Conservation (phyloP, 2,888 invertebrate species). For the Drosophila atroscutellata region DNA sequence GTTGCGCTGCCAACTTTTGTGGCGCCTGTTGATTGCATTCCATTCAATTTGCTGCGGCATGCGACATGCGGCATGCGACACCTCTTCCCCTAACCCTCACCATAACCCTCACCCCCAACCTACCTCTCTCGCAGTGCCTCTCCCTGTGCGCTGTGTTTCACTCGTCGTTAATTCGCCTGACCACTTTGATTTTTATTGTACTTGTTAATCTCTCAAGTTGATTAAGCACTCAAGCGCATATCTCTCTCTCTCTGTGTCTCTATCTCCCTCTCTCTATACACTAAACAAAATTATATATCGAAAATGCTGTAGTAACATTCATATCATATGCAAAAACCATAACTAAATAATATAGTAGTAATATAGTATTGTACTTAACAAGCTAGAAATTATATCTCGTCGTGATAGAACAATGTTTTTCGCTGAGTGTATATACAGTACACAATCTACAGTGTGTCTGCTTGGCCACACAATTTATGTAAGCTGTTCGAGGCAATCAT, state of each 20-base stretch:
- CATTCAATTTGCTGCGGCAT: conserved; percentile 38
- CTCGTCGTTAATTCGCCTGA: conserved; percentile 2
- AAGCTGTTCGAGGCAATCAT: conserved; percentile 42
- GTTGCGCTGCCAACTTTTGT: conserved; percentile 48
- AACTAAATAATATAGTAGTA: background rate
- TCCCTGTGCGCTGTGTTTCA: background rate
- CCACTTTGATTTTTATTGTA: conserved; percentile 47
- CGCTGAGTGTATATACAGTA: background rate
- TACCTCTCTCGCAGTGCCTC: background rate
- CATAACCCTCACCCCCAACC: background rate
- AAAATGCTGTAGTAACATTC: background rate
- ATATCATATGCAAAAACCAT: background rate
- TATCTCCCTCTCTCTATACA: background rate
- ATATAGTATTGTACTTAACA: background rate
- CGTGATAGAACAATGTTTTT: background rate
- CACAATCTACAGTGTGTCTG: background rate
- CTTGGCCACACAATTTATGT: conserved; percentile 30
- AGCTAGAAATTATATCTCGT: background rate
- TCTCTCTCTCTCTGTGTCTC: background rate
- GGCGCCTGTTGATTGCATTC: conserved; percentile 63
- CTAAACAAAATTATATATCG: background rate
- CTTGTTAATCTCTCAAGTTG: conserved; percentile 52
- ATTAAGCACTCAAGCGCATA: conserved; percentile 41
- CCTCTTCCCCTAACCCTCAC: background rate
- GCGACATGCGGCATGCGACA: conserved; percentile 5